phyloP scores from a whole-genome alignment of 2,113 vertebrate species.

The Syngnathus floridae region DNA sequence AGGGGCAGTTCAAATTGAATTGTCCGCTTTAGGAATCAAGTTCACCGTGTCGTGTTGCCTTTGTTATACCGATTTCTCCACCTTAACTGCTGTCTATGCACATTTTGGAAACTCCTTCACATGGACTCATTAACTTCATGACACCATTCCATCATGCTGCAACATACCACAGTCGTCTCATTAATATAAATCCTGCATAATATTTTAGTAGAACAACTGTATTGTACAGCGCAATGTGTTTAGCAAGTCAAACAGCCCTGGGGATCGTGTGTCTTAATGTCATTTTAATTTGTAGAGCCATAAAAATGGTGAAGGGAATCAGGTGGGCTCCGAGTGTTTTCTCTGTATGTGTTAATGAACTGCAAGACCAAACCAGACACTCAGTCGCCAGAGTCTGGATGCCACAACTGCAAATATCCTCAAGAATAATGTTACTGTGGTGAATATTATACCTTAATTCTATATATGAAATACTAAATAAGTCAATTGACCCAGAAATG shows the following conservation, averaged over 20 bases:
- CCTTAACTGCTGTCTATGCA: conserved; percentile 31
- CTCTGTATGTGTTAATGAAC: conserved; percentile 65
- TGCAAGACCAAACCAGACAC: conserved; percentile 40
- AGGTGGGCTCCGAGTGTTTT: conserved; percentile 61
- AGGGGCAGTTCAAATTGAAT: neutral
- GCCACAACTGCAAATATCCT: conserved; percentile 29
- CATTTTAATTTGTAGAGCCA: conserved; percentile 66
- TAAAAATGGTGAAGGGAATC: conserved; percentile 64
- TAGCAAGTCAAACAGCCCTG: neutral
- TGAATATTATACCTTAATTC: conserved; percentile 20
- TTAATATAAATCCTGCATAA: neutral
- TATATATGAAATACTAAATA: neutral
- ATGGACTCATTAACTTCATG: conserved; percentile 62
- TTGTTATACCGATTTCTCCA: conserved; percentile 7
- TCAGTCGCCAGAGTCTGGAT: conserved; percentile 24
- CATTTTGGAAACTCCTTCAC: conserved; percentile 53
- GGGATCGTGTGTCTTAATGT: conserved; percentile 44
- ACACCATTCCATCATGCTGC: conserved; percentile 60
- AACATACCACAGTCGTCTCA: conserved; percentile 30
- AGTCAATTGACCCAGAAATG: neutral
- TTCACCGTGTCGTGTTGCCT: neutral
- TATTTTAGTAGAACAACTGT: neutral
- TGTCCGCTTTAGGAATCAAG: neutral
- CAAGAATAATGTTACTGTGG: conserved; percentile 41
- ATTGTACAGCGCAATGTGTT: neutral